Base-by-base conservation (phyloP, 2,888 invertebrate species). In the Anorthoa munda region DNA sequence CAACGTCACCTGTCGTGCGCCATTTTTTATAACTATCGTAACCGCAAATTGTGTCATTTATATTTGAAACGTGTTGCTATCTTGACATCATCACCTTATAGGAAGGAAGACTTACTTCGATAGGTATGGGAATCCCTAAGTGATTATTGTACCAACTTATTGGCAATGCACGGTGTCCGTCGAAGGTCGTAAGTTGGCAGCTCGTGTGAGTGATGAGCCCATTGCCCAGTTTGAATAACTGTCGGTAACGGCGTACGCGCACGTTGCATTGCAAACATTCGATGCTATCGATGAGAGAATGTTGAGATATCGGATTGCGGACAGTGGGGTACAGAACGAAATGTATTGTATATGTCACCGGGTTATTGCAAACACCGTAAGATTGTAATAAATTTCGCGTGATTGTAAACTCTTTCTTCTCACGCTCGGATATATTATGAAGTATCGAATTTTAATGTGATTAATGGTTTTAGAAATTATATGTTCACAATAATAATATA, bases 201-300 rank as follows among this genome's bases (percentile, higher is more conserved):
- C 31, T 46, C 46, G 64, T 63, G 66, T 63, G 72, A 75, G 39
- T 21, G 70, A 72, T 77, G 79, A 64, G 77, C 82, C 71, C 78
- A 81, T 82, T 83, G 83, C 82, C 83, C 78, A 87, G 89, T 90
- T 89, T 85, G 86, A 75, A 82, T 91, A 90, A 90, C 91, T 89
- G 90, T 78, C 77, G 70, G 68, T 87, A 89, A 90, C 89, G 90
- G 91, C 78, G 87, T 79, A 56, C 77, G 83, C 75, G 85, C 84
- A 80, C 39, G 63, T 79, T 87, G 86, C 82, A 83, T 87, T 76
- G 82, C 75, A 77, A 87, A 84, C 81, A 78, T 75, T 80, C 69
- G 68, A 70, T 64, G 13, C 12, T 75, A 69, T 75, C 59, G 66
- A 68, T 60, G 65, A 77, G 66, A 83, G 77, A 77, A 78, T 77